phyloP scores from a whole-genome alignment of 2,888 invertebrate species.

The Calameuta pallipes region DNA sequence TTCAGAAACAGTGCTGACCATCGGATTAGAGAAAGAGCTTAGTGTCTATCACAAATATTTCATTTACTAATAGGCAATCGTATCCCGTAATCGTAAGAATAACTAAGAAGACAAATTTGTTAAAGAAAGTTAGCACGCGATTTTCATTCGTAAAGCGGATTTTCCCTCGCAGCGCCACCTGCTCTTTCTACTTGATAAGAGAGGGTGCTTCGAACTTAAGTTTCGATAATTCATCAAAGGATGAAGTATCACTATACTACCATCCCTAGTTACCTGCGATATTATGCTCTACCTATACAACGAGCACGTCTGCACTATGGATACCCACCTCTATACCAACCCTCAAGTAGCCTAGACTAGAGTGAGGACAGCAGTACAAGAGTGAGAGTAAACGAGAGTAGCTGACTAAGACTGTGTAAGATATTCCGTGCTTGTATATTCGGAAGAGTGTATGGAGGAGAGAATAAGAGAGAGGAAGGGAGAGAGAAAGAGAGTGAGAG shows the following conservation, averaged over 20 bases:
- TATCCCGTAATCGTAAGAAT: not conserved
- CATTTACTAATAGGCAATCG: not conserved
- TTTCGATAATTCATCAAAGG: not conserved
- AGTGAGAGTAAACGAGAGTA: not conserved
- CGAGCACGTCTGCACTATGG: not conserved
- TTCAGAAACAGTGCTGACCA: not conserved
- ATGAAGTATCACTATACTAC: not conserved
- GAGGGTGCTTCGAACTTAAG: not conserved
- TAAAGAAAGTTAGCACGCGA: not conserved
- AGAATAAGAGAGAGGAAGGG: not conserved
- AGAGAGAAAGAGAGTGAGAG: not conserved
- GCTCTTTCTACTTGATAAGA: not conserved
- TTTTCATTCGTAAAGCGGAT: not conserved
- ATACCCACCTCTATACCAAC: not conserved
- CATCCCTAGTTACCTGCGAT: not conserved
- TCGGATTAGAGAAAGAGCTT: not conserved
- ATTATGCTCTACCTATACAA: not conserved
- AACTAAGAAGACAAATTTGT: not conserved
- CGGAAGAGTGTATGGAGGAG: not conserved
- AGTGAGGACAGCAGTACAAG: not conserved
- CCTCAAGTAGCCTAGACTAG: not conserved
- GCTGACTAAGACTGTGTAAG: not conserved
- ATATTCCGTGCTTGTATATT: not conserved
- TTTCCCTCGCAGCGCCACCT: not conserved
- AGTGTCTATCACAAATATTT: not conserved